Percentiles rank a stretch among this genome's conserved stretches.
Evolutionary conservation across 2,113 vertebrate genomes (phyloP).

Genomic region (Coregonus clupeaformis): DNA sequence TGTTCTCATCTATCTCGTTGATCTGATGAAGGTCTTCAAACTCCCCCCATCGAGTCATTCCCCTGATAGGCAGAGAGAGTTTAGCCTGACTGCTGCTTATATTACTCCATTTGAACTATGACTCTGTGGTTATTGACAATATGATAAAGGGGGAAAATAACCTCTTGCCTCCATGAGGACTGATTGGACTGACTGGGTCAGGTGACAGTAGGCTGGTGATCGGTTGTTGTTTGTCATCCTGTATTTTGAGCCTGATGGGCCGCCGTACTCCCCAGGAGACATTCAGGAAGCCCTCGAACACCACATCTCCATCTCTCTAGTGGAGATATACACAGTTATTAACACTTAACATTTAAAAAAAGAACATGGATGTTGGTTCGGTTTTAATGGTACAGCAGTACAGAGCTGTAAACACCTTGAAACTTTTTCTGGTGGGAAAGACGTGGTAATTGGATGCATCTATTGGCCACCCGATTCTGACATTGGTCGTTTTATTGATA

Average conservation of each 20-base stretch:
- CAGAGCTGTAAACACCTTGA: too few species aligned
- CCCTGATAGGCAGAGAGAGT: conserved; percentile 60
- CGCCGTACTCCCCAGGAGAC: conserved; percentile 87
- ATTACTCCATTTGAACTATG: too few species aligned
- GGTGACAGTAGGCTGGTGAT: conserved; percentile 62
- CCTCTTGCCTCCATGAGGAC: conserved; percentile 76
- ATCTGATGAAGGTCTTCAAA: conserved; percentile 86
- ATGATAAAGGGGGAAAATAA: conserved; percentile 39
- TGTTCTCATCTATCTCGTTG: conserved; percentile 76
- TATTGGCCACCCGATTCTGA: too few species aligned
- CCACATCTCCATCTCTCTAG: conserved; percentile 59
- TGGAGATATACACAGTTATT: background rate
- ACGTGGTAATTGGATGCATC: too few species aligned
- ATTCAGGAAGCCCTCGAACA: conserved; percentile 84
- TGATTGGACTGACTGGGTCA: conserved; percentile 65
- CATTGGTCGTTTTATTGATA: too few species aligned
- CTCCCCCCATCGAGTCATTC: conserved; percentile 94
- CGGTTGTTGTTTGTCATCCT: conserved; percentile 83
- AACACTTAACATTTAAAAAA: background rate
- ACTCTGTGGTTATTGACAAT: background rate
- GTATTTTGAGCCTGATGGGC: conserved; percentile 89
- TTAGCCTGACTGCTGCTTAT: too few species aligned
- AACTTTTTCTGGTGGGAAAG: too few species aligned
- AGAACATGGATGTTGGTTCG: too few species aligned
- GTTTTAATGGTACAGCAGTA: too few species aligned